phyloP scores from a whole-genome alignment of 1,140 invertebrate genomes.

The Drosophila eugracilis region DNA sequence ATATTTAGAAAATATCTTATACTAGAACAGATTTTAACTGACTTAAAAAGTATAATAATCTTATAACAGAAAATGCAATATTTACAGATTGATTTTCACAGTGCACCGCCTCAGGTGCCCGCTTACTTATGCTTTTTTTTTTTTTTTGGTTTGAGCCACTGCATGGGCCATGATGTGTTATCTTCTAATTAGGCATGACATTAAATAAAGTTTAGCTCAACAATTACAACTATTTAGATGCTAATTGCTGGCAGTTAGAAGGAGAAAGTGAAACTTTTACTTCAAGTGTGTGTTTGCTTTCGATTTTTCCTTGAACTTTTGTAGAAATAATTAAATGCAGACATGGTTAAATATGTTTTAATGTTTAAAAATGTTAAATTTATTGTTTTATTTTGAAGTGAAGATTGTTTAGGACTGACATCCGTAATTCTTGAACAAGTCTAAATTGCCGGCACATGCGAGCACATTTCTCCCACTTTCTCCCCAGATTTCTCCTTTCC shows the following conservation, averaged over 20 bases:
- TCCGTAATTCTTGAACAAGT: constrained; percentile 20
- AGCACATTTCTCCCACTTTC: constrained; percentile 5
- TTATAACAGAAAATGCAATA: neutral
- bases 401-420: neutral
- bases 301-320: neutral
- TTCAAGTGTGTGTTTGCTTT: neutral
- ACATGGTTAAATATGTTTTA: neutral
- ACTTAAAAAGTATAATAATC: neutral
- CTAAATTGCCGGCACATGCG: constrained; percentile 67
- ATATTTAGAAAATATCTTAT: neutral
- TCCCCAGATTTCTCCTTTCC: neutral
- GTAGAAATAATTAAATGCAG: too few relatives aligned
- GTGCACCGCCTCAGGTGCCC: constrained; percentile 37
- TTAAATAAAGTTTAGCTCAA: constrained; percentile 82
- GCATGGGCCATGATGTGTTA: constrained; percentile 16
- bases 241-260: constrained; percentile 57
- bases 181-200: constrained; percentile 74
- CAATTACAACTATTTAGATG: constrained; percentile 79
- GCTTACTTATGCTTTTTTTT: constrained; percentile 36
- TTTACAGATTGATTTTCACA: neutral
- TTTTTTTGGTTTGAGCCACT: constrained; percentile 19
- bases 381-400: neutral
- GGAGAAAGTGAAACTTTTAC: constrained; percentile 35
- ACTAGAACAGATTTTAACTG: too few relatives aligned
- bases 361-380: neutral